These are phyloP conservation scores for Phenganax marumi DNA, from an alignment of 92 coral and sea anemone genomes.

Conservation along the genomic window DNA sequence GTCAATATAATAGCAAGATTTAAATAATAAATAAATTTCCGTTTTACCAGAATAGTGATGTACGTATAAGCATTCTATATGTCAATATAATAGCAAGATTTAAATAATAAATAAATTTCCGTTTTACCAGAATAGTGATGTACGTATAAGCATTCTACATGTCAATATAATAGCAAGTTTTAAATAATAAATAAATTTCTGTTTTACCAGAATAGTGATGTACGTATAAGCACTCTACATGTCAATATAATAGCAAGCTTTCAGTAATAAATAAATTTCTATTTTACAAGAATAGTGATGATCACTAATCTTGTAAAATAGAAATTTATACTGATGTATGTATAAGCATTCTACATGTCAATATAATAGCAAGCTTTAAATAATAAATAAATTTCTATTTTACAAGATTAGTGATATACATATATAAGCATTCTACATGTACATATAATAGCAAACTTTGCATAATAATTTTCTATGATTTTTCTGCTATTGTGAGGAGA, in stretches of 20 bases:
- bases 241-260: background rate
- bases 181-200: no score
- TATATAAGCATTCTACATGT: background rate
- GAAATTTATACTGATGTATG: no score
- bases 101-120: background rate
- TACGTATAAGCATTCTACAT: background rate
- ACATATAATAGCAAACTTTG: no score
- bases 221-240: background rate
- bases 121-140: no score
- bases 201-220: no score
- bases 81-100: background rate
- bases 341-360: background rate
- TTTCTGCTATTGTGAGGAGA: conserved; percentile 45
- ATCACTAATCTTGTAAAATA: no score
- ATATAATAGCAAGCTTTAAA: background rate
- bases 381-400: background rate
- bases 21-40: no score
- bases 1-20: no score
- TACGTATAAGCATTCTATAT: background rate
- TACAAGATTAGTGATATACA: background rate
- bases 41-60: no score
- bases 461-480: background rate
- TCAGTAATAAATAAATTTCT: background rate
- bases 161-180: no score
- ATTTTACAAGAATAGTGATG: no score